Evolutionary conservation across 2,113 vertebrate genomes (phyloP).

Genomic region (Galbula dea): DNA sequence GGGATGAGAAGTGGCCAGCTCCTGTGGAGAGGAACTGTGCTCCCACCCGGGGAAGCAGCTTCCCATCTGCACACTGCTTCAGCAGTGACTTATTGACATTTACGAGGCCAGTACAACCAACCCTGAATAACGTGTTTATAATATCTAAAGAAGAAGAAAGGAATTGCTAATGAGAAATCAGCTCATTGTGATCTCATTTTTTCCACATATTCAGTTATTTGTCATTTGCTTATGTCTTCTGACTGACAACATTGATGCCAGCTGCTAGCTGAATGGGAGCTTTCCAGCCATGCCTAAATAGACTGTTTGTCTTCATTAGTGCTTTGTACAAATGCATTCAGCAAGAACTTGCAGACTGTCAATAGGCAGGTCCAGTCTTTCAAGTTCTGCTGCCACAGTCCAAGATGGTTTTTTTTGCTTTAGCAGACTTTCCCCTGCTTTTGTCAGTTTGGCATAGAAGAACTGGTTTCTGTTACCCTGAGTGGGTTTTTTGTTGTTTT

Average conservation of each 20-base stretch:
- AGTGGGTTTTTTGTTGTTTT: neutral
- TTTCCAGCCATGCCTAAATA: constrained; percentile 51
- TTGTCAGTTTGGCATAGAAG: neutral
- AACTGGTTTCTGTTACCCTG: neutral
- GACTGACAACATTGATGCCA: constrained; percentile 56
- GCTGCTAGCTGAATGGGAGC: constrained; percentile 66
- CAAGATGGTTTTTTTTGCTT: neutral
- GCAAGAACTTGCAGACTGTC: neutral
- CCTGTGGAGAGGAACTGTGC: fast-evolving
- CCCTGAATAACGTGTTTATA: constrained; percentile 40
- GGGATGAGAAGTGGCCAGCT: neutral
- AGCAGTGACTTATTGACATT: constrained; percentile 7
- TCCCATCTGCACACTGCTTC: neutral
- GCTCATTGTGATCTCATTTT: constrained; percentile 62
- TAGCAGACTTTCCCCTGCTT: neutral
- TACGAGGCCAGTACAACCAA: neutral
- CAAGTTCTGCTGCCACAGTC: neutral
- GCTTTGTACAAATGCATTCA: constrained; percentile 56
- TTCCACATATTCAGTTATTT: constrained; percentile 63
- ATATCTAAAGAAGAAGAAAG: constrained; percentile 50
- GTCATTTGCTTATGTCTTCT: constrained; percentile 56
- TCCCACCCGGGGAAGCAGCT: neutral
- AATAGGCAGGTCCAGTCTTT: constrained; percentile 15
- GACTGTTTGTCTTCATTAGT: constrained; percentile 67
- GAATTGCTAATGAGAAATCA: constrained; percentile 63